These are phyloP conservation scores for Cinara cedri DNA, from an alignment of 2,888 invertebrate species.

Conservation along the genomic window DNA sequence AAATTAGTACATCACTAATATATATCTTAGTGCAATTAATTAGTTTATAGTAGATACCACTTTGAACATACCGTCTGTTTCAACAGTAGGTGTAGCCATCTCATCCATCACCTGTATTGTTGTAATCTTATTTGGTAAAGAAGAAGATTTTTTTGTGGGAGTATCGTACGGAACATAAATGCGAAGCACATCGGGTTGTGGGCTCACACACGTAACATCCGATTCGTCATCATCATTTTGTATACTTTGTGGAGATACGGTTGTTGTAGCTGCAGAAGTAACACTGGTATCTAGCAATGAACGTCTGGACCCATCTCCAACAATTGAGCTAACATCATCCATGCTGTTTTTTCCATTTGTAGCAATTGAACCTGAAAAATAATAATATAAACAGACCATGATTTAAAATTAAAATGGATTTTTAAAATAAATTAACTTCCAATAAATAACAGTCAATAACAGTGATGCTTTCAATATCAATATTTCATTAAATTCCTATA, in stretches of 20 bases:
- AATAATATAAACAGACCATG: background rate
- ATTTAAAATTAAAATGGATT: background rate
- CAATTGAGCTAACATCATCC: slow-evolving; percentile 74
- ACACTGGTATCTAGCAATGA: slow-evolving; percentile 84
- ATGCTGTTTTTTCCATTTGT: slow-evolving; percentile 70
- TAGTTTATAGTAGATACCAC: slow-evolving; percentile 42
- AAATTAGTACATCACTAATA: slow-evolving; percentile 23
- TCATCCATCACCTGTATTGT: slow-evolving; percentile 49
- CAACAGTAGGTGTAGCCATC: slow-evolving; percentile 29
- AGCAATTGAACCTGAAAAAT: slow-evolving; percentile 68
- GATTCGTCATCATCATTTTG: slow-evolving; percentile 72
- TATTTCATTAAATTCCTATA: background rate
- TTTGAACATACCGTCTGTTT: slow-evolving; percentile 35
- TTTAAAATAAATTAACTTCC: background rate
- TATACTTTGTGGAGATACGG: slow-evolving; percentile 80
- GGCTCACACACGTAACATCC: slow-evolving; percentile 61
- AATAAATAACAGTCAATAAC: background rate
- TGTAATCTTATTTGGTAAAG: slow-evolving; percentile 47
- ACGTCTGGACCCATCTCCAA: slow-evolving; percentile 74
- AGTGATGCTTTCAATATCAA: background rate
- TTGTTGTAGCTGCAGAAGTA: slow-evolving; percentile 82
- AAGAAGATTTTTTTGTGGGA: slow-evolving; percentile 59
- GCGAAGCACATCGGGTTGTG: slow-evolving; percentile 74
- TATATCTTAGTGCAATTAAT: slow-evolving; percentile 8
- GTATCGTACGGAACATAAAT: slow-evolving; percentile 79